Evolutionary conservation across 2,888 invertebrate species (phyloP), one percentile per base, ranked within the genome.

Genomic region (Cryptophagus acutangulus): DNA sequence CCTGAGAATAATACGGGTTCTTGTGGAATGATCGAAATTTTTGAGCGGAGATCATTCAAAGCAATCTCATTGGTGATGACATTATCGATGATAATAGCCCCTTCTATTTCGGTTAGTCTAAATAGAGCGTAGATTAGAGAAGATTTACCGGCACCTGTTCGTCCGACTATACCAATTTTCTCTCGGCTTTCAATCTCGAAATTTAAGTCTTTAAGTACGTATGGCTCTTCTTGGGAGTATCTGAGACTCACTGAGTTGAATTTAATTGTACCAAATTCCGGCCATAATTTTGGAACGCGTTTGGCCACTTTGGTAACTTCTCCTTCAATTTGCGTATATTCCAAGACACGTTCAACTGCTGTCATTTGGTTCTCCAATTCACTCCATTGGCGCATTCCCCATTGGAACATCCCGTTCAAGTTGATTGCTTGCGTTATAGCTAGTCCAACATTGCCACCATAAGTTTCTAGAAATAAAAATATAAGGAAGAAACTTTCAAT

Each of bases 1-100:
- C 91, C 92, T 0, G 87, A 86, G 70, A 94, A 89, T 38, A 90
- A 69, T 41, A 88, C 84, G 0, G 89, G 89, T 61, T 89, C 88
- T 66, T 90, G 89, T 0, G 89, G 89, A 26, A 90, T 89, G 57
- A 90, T 89, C 5, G 88, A 85, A 43, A 90, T 76, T 61, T 79
- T 81, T 14, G 83, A 81, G 36, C 89, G 77, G 10, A 89, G 73
- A 62, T 83, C 78, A 53, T 83, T 80, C 17, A 89, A 71, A 0
- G 87, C 86, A 43, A 94, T 67, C 1, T 69, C 66, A 0, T 74
- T 74, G 0, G 82, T 86, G 57, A 85, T 78, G 2, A 84, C 73
- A 0, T 75, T 80, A 65, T 96, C 96, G 50, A 96, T 88, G 38
- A 77, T 63, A 26, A 96, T 83, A 20, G 76, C 70, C 0, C 95